Percentiles rank a stretch among this genome's conserved stretches.
Conservation (phyloP, 2,797 vertebrate genomes). For the Coregonus sp. region DNA sequence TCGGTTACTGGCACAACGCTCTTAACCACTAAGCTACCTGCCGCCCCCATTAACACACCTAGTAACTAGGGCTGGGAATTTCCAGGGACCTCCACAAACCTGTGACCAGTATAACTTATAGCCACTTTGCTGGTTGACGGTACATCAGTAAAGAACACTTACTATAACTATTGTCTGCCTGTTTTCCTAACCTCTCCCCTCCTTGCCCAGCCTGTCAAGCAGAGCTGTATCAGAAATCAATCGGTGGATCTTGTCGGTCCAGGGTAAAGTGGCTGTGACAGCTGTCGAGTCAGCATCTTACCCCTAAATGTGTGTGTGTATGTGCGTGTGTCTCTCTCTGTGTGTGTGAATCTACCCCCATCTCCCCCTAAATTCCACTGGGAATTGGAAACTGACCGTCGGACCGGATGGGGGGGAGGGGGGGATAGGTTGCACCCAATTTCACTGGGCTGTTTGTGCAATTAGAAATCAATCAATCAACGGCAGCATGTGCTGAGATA, state of each 20-base stretch:
- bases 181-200: background rate
- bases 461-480: slow-evolving; percentile 60
- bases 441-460: slow-evolving; percentile 43
- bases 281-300: slow-evolving; percentile 55
- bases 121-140: background rate
- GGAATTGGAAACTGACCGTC: slow-evolving; percentile 36
- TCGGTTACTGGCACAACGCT: too few relatives aligned
- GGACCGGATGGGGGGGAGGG: slow-evolving; percentile 24
- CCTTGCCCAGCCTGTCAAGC: background rate
- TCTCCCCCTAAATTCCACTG: slow-evolving; percentile 9
- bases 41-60: background rate
- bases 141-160: background rate
- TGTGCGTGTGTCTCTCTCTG: background rate
- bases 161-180: background rate
- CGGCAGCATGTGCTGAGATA: slow-evolving; percentile 37
- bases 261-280: slow-evolving; percentile 33
- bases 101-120: background rate
- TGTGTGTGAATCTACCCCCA: background rate
- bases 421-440: slow-evolving; percentile 22
- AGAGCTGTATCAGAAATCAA: slow-evolving; percentile 39
- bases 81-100: background rate
- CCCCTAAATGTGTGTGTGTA: background rate
- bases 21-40: too few relatives aligned
- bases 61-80: background rate
- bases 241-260: slow-evolving; percentile 7